These are phyloP conservation scores for Musca domestica DNA, from an alignment of 1,140 invertebrate species.

Conservation along the genomic window DNA sequence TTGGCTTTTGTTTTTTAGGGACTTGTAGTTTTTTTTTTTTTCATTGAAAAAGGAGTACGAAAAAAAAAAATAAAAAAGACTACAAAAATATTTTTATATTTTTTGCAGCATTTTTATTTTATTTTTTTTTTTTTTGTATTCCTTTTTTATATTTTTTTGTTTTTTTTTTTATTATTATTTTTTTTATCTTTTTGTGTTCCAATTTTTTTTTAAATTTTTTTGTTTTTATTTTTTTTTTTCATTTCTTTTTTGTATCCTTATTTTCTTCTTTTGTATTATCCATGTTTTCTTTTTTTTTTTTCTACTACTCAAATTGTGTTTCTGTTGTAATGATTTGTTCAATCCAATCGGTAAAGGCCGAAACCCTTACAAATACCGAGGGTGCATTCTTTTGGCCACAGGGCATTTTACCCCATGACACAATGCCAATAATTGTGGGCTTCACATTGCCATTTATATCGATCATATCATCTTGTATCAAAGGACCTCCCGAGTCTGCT, in stretches of 20 bases:
- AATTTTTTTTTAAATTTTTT: too few relatives aligned
- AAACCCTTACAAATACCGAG: slow-evolving; percentile 71
- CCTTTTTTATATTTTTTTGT: neutral
- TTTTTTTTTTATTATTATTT: neutral
- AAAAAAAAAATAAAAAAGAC: too few relatives aligned
- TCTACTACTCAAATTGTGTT: slow-evolving; percentile 32
- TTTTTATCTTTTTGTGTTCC: too few relatives aligned
- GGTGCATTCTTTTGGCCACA: slow-evolving; percentile 63
- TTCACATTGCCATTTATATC: neutral
- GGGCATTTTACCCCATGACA: slow-evolving; percentile 52
- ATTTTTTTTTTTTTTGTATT: neutral
- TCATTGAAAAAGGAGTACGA: too few relatives aligned
- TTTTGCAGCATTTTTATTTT: neutral
- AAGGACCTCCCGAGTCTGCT: slow-evolving; percentile 56
- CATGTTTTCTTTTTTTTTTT: neutral
- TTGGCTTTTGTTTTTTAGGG: too few relatives aligned
- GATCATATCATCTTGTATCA: slow-evolving; percentile 42
- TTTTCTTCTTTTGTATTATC: neutral
- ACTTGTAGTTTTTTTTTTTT: too few relatives aligned
- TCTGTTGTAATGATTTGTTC: slow-evolving; percentile 41
- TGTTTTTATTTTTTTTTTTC: neutral
- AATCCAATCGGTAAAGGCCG: slow-evolving; percentile 66
- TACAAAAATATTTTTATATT: too few relatives aligned
- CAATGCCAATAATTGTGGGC: slow-evolving; percentile 48
- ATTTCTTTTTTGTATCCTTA: neutral